These are phyloP conservation scores for Drosophila ogumai DNA, from an alignment of 1,140 invertebrate species.

Conservation along the genomic window DNA sequence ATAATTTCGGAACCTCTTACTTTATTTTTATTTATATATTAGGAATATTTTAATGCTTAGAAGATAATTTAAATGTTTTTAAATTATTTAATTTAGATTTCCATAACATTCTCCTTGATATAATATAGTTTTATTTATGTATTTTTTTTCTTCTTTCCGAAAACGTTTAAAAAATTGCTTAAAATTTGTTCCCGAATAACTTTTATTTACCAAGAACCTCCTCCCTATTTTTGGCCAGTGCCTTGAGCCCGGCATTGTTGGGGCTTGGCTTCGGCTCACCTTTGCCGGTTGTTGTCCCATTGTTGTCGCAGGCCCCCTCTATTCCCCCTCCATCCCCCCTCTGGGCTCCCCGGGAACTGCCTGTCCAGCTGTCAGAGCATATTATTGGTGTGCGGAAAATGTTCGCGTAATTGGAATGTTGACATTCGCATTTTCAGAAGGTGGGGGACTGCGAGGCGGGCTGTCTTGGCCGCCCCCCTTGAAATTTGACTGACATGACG, in stretches of 20 bases:
- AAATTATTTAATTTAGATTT: too few relatives aligned
- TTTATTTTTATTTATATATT: too few relatives aligned
- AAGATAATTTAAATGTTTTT: too few relatives aligned
- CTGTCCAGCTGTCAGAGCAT: constrained; percentile 72
- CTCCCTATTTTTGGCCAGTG: constrained; percentile 5
- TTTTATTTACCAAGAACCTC: not conserved
- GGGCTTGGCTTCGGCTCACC: constrained; percentile 68
- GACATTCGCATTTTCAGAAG: constrained; percentile 77
- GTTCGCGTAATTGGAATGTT: constrained; percentile 84
- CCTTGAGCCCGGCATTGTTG: constrained; percentile 57
- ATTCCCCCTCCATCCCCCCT: not conserved
- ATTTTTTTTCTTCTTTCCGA: too few relatives aligned
- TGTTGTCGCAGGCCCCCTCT: constrained; percentile 44
- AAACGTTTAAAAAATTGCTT: too few relatives aligned
- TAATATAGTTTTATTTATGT: too few relatives aligned
- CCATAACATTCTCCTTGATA: too few relatives aligned
- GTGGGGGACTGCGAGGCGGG: not conserved
- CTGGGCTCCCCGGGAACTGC: constrained; percentile 8
- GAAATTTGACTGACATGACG: constrained; percentile 40
- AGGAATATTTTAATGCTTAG: too few relatives aligned
- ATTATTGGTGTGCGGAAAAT: constrained; percentile 84
- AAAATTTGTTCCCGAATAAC: too few relatives aligned
- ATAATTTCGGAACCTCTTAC: too few relatives aligned
- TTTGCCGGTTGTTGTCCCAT: constrained; percentile 66
- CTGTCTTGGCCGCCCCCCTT: constrained; percentile 3